Base-by-base conservation (phyloP, 2,888 invertebrate species). In the Celastrina argiolus region DNA sequence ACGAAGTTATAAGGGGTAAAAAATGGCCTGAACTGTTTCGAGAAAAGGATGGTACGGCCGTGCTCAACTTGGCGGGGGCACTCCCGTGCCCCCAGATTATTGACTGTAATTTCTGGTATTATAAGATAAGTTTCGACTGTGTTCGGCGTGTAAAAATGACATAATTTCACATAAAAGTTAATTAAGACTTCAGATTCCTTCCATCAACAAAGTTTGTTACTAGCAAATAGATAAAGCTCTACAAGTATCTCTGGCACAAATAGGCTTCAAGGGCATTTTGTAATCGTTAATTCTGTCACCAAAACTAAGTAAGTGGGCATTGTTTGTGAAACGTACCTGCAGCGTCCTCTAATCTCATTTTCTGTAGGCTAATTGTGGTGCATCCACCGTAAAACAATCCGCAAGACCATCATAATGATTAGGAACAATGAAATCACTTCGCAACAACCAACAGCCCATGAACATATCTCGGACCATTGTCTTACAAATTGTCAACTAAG, bases 381-480 rank as follows among this genome's bases (percentile, higher is more conserved):
- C 83, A 86, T 68, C 73, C 73, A 81, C 81, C 85, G 81, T 87
- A 78, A 80, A 84, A 84, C 81, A 82, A 87, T 79, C 74, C 70
- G 76, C 80, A 81, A 84, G 81, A 77, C 80, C 81, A 81, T 83
- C 79, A 83, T 85, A 82, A 81, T 76, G 79, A 79, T 79, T 81
- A 78, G 81, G 73, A 81, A 78, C 77, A 78, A 88, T 86, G 88
- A 88, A 87, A 88, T 80, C 74, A 77, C 84, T 82, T 75, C 84
- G 88, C 88, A 90, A 90, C 76, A 83, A 69, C 75, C 89, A 89
- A 84, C 90, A 79, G 79, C 80, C 77, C 87, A 85, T 86, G 75
- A 88, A 88, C 78, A 75, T 74, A 77, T 82, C 84, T 87, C 77
- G 82, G 84, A 80, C 83, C 73, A 89, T 88, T 89, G 89, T 90